Evolutionary conservation across 2,113 vertebrate species (phyloP).

Genomic region (Danionella cerebrum): DNA sequence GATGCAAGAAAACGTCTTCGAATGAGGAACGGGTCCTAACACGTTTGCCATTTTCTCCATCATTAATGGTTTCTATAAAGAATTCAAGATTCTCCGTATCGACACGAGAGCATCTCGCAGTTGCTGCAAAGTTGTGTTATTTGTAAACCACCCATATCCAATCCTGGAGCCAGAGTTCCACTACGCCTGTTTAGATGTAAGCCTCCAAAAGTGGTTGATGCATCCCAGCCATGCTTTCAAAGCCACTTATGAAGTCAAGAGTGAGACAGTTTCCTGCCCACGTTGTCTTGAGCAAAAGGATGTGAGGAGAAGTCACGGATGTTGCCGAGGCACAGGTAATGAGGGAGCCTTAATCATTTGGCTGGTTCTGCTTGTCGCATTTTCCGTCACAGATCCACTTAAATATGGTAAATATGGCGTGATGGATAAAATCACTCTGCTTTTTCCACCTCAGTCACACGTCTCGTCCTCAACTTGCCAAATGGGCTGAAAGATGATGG

Average conservation of each 20-base stretch:
- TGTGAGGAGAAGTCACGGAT: conserved; percentile 53
- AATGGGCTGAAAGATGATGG: conserved; percentile 62
- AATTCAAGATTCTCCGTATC: no score
- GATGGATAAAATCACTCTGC: conserved; percentile 52
- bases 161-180: no score
- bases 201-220: conserved; percentile 41
- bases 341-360: conserved; percentile 61
- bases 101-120: no score
- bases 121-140: no score
- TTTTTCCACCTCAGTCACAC: conserved; percentile 64
- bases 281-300: conserved; percentile 28
- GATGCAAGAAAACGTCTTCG: no score
- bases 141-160: no score
- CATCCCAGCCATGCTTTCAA: conserved; percentile 58
- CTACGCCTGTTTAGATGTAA: no score
- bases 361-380: conserved; percentile 66
- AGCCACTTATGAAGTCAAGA: conserved; percentile 55
- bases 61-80: no score
- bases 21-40: no score
- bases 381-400: conserved; percentile 63
- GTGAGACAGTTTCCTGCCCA: conserved; percentile 62
- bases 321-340: conserved; percentile 64
- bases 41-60: no score
- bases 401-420: conserved; percentile 60
- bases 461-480: conserved; percentile 56